A percentile compares a stretch with the other conserved stretches of the same genome.
phyloP scores from a whole-genome alignment of 2,113 vertebrate species.

The Elanus axillaris region DNA sequence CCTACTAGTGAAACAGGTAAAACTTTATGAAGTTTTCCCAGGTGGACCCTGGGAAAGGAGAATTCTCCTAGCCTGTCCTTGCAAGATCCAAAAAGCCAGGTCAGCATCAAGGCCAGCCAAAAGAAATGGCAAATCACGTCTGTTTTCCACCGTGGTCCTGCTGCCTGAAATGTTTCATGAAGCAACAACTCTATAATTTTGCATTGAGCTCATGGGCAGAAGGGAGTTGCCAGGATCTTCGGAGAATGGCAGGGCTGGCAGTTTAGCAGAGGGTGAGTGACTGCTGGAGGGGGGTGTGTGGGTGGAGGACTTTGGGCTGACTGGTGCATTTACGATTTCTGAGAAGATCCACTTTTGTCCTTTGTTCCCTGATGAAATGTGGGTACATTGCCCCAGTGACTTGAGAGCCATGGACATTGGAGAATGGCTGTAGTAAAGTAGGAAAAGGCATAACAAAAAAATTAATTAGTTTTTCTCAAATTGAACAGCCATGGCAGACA shows the following conservation, averaged over 20 bases:
- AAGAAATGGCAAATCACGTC: fast-evolving
- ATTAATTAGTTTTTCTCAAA: fast-evolving
- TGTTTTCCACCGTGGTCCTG: background rate
- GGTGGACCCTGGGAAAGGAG: background rate
- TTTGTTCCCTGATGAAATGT: background rate
- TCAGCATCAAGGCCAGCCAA: background rate
- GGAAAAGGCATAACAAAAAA: background rate
- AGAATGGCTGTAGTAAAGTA: background rate
- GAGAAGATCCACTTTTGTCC: background rate
- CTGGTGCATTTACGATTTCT: background rate
- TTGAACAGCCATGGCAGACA: fast-evolving
- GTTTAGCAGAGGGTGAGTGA: background rate
- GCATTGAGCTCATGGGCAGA: background rate
- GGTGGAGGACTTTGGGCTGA: background rate
- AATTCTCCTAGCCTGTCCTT: background rate
- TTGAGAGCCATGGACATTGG: background rate
- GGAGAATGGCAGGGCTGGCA: background rate
- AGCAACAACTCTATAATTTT: background rate
- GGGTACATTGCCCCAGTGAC: background rate
- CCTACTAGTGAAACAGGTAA: background rate
- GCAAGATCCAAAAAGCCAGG: background rate
- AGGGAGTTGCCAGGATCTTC: background rate
- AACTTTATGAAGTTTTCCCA: fast-evolving
- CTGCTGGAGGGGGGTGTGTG: background rate
- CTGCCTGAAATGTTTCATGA: background rate